Conservation (phyloP, 37 sponge, comb jelly and placozoan genomes). For the Dysidea cf. avara region DNA sequence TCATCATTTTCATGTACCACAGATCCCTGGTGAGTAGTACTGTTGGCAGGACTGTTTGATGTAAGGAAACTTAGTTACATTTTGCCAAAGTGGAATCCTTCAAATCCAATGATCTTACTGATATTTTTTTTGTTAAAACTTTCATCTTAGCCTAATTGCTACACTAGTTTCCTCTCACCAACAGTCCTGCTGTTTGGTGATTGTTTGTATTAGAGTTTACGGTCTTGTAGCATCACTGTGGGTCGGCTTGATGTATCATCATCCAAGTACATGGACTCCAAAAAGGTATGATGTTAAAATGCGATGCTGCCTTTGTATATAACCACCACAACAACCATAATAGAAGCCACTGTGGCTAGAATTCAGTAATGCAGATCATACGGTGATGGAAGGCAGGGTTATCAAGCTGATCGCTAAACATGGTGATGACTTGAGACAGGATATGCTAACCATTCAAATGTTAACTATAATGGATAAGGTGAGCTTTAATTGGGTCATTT, state of each 20-base stretch:
- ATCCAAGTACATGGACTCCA: slow-evolving; percentile 85
- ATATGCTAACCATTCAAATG: slow-evolving; percentile 97
- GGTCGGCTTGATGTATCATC: slow-evolving; percentile 47
- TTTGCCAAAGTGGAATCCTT: too few relatives aligned
- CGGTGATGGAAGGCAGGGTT: slow-evolving; percentile 11
- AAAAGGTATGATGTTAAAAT: slow-evolving; percentile 62
- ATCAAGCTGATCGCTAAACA: slow-evolving; percentile 88
- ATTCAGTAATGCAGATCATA: slow-evolving; percentile 76
- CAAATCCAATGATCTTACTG: too few relatives aligned
- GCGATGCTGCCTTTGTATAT: not conserved
- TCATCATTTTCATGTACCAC: slow-evolving; percentile 65
- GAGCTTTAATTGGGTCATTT: not conserved
- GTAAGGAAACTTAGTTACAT: too few relatives aligned
- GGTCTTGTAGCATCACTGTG: slow-evolving; percentile 38
- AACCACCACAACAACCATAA: not conserved
- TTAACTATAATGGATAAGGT: slow-evolving; percentile 87
- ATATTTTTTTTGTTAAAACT: too few relatives aligned
- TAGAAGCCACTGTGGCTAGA: slow-evolving; percentile 91
- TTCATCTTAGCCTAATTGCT: too few relatives aligned
- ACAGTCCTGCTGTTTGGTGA: not conserved
- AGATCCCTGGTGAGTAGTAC: slow-evolving; percentile 46
- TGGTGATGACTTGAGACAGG: slow-evolving; percentile 92
- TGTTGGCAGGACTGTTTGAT: too few relatives aligned
- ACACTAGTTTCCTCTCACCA: too few relatives aligned
- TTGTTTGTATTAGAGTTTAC: not conserved